Percentiles rank a stretch among this genome's conserved stretches.
These are phyloP conservation scores for Lagocephalus sceleratus DNA, from an alignment of 2,797 vertebrate species.

Conservation along the genomic window DNA sequence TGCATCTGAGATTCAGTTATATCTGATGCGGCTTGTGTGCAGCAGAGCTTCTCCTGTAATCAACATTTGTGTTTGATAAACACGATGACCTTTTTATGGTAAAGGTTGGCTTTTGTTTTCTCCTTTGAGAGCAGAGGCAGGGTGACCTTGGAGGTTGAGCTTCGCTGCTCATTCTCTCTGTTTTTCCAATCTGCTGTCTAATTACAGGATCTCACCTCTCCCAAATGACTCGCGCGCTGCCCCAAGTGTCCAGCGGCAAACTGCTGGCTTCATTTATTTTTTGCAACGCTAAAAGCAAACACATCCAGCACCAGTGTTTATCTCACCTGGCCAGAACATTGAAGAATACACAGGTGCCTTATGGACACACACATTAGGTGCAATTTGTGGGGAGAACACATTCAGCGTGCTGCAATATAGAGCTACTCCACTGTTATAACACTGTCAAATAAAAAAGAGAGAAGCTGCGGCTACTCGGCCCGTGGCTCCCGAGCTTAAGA, in stretches of 20 bases:
- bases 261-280: slow-evolving; percentile 35
- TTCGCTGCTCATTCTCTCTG: slow-evolving; percentile 50
- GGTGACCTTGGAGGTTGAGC: slow-evolving; percentile 56
- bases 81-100: slow-evolving; percentile 20
- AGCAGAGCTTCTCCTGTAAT: slow-evolving; percentile 11
- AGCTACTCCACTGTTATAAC: slow-evolving; percentile 36
- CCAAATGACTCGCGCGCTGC: slow-evolving; percentile 51
- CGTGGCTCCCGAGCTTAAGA: slow-evolving; percentile 61
- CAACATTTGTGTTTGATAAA: slow-evolving; percentile 43
- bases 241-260: slow-evolving; percentile 25
- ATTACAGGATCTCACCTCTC: slow-evolving; percentile 47
- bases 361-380: slow-evolving; percentile 7
- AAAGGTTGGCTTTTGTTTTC: slow-evolving; percentile 37
- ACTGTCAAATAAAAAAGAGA: slow-evolving; percentile 19
- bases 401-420: slow-evolving; percentile 28
- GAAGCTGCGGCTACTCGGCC: slow-evolving; percentile 33
- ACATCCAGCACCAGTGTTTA: slow-evolving; percentile 12
- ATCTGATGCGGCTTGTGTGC: slow-evolving; percentile 25
- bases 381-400: slow-evolving; percentile 20
- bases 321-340: slow-evolving; percentile 36
- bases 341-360: slow-evolving; percentile 28
- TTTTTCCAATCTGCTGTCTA: slow-evolving; percentile 56
- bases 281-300: neutral
- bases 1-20: slow-evolving; percentile 43
- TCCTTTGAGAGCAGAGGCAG: slow-evolving; percentile 36